phyloP scores from a whole-genome alignment of 2,888 invertebrate genomes.

The Drepanosiphum platanoidis region DNA sequence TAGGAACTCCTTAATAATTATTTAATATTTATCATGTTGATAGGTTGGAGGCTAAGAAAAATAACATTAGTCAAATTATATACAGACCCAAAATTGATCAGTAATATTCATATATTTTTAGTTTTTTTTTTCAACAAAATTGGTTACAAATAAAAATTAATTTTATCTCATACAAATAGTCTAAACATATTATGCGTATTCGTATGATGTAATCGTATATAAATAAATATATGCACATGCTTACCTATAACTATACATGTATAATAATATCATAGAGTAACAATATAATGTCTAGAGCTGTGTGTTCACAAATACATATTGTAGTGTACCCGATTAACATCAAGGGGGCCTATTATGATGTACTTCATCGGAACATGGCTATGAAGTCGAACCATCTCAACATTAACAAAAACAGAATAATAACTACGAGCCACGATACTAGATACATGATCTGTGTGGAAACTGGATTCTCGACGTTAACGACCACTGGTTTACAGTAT shows the following conservation, averaged over 20 bases:
- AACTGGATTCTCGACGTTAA: conserved; percentile 67
- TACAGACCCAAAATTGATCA: background rate
- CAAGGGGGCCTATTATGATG: too few relatives aligned
- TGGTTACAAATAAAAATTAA: background rate
- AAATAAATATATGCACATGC: background rate
- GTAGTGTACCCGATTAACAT: background rate
- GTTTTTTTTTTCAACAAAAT: background rate
- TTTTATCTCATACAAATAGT: background rate
- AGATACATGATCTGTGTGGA: conserved; percentile 67
- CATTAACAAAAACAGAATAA: conserved; percentile 66
- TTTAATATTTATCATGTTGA: too few relatives aligned
- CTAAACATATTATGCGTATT: background rate
- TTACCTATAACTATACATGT: background rate
- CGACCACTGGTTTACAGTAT: conserved; percentile 67
- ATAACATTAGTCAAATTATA: too few relatives aligned
- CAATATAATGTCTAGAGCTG: background rate
- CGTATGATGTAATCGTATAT: too few relatives aligned
- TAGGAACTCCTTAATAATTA: too few relatives aligned
- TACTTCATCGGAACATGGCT: conserved; percentile 25
- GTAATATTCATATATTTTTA: background rate
- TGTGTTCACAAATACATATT: background rate
- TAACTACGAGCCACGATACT: conserved; percentile 66
- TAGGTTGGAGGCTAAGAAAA: too few relatives aligned
- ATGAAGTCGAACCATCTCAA: conserved; percentile 64
- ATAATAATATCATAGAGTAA: background rate